Evolutionary conservation across 1,140 invertebrate genomes (phyloP), one percentile per base, ranked within the genome.

Genomic region (Leptinotarsa undecemlineata): DNA sequence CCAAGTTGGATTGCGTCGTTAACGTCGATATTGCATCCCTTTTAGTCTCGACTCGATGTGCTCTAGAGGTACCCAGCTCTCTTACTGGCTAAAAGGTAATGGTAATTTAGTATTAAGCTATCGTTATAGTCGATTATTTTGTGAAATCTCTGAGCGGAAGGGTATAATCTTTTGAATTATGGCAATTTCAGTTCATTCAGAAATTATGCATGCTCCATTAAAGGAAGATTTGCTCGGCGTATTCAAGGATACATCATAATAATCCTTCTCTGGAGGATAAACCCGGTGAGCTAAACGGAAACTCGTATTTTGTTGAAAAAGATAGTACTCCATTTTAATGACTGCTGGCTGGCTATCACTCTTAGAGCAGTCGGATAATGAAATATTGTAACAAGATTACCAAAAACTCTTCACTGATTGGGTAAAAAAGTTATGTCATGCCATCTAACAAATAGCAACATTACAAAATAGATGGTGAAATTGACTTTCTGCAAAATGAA

Each of bases 1-100:
- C 23, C 15, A 68, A 68, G 20, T 47, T 42, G 42, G 66, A 48
- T 68, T 47, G 66, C 42, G 42, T 68, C 66, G 19, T 68, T 68
- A 68, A n/a, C 66, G 33, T 68, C 66, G 42, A 68, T 68, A 68
- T 68, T 68, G 66, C 42, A 68, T 48, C n/a, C 23, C 42, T 47
- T 68, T 68, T 68, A 19, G 33, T 68, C 19, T 68, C 42, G 3
- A 42, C 3, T 21, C 63, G 20, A 57, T 57, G 51, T 57, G 15
- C 51, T 57, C 17, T 19, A 15, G 51, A 57, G 51, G 51, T 57
- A 57, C n/a, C 13, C 51, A 14, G 51, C 6, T 57, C 51, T 57
- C 51, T 57, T 57, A 57, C 51, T 19, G 51, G 6, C 51, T 57
- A 57, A 57, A 57, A 57, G 51, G 51, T 57, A 57, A 57, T 57